Percentiles rank a stretch among this genome's conserved stretches.
These are phyloP conservation scores for Rafetus swinhoei DNA, from an alignment of 2,113 vertebrate species.

Conservation along the genomic window DNA sequence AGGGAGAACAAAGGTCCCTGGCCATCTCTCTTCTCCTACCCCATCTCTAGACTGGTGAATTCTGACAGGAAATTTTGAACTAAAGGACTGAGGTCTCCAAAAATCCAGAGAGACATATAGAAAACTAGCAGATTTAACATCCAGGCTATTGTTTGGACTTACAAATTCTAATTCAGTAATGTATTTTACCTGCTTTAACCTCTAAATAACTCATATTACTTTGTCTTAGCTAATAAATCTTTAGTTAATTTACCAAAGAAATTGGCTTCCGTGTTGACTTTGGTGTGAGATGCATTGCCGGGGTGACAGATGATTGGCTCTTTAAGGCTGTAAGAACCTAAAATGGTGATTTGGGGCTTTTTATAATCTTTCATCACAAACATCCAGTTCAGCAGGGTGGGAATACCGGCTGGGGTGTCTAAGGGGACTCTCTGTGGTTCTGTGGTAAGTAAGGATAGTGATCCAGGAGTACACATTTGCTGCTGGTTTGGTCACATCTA, in stretches of 20 bases:
- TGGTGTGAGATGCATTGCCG: not conserved
- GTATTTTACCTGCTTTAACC: not conserved
- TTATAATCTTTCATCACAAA: not conserved
- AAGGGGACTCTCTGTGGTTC: not conserved
- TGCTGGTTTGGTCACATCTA: not conserved
- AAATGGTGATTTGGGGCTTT: not conserved
- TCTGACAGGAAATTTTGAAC: not conserved
- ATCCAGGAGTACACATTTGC: not conserved
- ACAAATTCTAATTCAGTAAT: not conserved
- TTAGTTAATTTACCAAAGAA: not conserved
- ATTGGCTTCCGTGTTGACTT: not conserved
- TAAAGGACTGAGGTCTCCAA: not conserved
- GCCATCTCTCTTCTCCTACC: not conserved
- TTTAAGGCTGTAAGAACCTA: not conserved
- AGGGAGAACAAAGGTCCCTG: not conserved
- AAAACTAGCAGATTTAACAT: not conserved
- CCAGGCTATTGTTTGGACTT: not conserved
- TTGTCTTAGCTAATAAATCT: not conserved
- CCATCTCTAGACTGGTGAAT: not conserved
- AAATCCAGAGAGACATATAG: not conserved
- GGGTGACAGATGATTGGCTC: not conserved
- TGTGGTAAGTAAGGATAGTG: not conserved
- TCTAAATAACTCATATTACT: not conserved
- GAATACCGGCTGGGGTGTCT: not conserved
- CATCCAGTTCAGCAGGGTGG: not conserved